Evolutionary conservation across 2,797 vertebrate genomes (phyloP), one percentile per base, ranked within the genome.

Genomic region (Loris lydekkerianus): DNA sequence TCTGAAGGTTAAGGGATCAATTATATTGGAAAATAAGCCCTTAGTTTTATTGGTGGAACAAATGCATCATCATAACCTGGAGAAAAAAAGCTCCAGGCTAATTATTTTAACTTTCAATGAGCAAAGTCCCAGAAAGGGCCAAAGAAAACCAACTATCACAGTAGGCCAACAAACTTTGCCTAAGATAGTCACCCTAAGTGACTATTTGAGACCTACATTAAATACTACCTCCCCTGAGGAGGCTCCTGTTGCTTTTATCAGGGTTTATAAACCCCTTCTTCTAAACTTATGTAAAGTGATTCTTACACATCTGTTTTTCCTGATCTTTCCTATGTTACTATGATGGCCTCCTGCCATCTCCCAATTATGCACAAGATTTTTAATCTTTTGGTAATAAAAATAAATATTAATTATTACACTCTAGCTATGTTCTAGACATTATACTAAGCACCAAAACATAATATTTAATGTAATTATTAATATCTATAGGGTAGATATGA

Each of bases 1-100:
- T 81, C 58, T 5, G 97, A 95, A 95, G 73, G 67, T 95, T 97
- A 97, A 96, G 63, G 95, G 95, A 97, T 97, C 91, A 97, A 93
- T 97, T 93, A 93, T 97, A 46, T 83, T 94, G 67, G 87, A 93
- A 96, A 94, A 95, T 95, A 85, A 96, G 73, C 91, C 60, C 23
- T 77, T 58, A 43, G 70, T 96, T 97, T 83, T 81, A 93, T 61
- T 20, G 93, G 61, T 93, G 89, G 72, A 87, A 49, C 2, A 67
- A 23, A 7, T 82, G 0, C 21, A 95, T 95, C 46, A 65, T 56
- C 82, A 40, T 70, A 93, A n/a, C 49, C 63, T 86, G 2, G 56
- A 84, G 82, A 89, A 86, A 17, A 94, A 76, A 96, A 94, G 3
- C 49, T 89, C 46, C n/a, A 67, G 76, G 75, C 40, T 96, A 94